These are phyloP conservation scores for Mactra quadrangularis DNA, from an alignment of 1,140 invertebrate species.

Conservation along the genomic window DNA sequence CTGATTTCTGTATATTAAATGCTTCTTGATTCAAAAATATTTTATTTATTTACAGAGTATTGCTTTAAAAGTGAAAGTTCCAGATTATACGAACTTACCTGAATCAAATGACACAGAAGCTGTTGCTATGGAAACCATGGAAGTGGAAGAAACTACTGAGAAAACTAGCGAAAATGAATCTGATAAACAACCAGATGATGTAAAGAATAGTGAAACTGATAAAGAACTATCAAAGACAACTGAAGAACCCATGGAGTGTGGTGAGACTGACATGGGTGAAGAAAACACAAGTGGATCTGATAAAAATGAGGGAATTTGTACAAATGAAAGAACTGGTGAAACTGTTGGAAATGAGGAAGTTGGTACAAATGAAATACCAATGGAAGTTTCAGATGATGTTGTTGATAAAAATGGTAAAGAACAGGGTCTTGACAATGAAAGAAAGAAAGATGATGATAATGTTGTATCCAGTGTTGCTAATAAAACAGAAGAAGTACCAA, in stretches of 20 bases:
- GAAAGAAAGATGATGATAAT: too few species aligned
- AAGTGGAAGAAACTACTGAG: neutral
- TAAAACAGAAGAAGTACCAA: too few species aligned
- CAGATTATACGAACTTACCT: conserved; percentile 21
- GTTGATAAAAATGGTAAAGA: neutral
- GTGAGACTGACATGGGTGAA: neutral
- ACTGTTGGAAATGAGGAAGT: neutral
- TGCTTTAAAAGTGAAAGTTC: conserved; percentile 26
- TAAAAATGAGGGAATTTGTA: neutral
- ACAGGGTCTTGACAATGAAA: neutral
- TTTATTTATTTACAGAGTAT: conserved; percentile 47
- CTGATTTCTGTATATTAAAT: too few species aligned
- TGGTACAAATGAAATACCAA: neutral
- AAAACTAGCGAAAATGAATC: neutral
- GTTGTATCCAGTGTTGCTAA: too few species aligned
- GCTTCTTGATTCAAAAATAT: too few species aligned
- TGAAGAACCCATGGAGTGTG: conserved; percentile 8
- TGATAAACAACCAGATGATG: neutral
- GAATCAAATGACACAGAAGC: neutral
- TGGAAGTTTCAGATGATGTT: neutral
- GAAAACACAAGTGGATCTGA: too few species aligned
- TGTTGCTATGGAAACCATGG: neutral
- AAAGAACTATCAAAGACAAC: too few species aligned
- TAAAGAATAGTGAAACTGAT: neutral
- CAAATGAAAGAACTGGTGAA: neutral